Base-by-base conservation (phyloP, 2,113 vertebrate species). In the Toxotes chatareus region DNA sequence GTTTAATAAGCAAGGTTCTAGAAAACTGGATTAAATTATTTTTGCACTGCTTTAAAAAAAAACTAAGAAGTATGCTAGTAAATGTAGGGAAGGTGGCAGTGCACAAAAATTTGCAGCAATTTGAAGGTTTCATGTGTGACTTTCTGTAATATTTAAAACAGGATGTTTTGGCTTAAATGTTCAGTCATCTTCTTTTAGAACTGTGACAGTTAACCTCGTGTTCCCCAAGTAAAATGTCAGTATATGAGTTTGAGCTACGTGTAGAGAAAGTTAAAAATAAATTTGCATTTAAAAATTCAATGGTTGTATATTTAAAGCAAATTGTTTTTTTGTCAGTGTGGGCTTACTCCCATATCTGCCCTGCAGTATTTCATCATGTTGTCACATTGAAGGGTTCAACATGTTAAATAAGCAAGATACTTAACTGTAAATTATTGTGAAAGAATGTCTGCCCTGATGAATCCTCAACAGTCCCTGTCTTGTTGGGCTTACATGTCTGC, bases 131-230 rank as follows among this genome's bases (percentile, higher is more conserved):
- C 9, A 36, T 27, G 23, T 10, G 21, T 8, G 36, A 21, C 36
- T 32, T 51, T 44, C 4, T 32, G n/a, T n/a, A 11, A 42, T 36
- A 60, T 51, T 34, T 73, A 60, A 34, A 51, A 64, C 10, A 23
- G 17, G 14, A 66, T 68, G 19, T 73, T 83, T 73, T 31, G 7
- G 5, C 31, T 79, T 64, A 62, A 57, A 31, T 23, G 17, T 67
- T 47, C 32, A 40, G 23, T 53, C 34, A 23, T 49, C 23, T 40
- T 42, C 3, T 83, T 57, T 62, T 14, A 47, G 12, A 40, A 44
- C 3, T n/a, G 27, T 21, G 40, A 64, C 40, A 56, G 34, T 60
- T 59, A 23, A 57, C 31, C 44, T 38, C 32, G 9, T 53, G 17
- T 53, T 53, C 19, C 5, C 5, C 17, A 42, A 40, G n/a, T 51